These are phyloP conservation scores for Tipula helvola DNA, from an alignment of 2,888 invertebrate species.

Conservation along the genomic window DNA sequence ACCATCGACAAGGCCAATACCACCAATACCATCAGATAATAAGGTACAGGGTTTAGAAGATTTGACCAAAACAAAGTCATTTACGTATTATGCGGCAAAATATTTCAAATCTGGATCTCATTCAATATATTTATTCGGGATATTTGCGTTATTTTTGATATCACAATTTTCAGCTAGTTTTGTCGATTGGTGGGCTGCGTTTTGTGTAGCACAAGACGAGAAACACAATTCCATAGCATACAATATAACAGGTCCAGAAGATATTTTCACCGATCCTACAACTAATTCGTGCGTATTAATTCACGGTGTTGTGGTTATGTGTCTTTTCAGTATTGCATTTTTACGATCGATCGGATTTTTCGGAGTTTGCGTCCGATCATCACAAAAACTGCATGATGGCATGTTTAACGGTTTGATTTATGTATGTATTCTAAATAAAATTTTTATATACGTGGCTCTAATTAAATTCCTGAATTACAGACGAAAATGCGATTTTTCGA, in stretches of 20 bases:
- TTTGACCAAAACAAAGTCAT: neutral
- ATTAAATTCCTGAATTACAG: neutral
- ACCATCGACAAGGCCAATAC: constrained; percentile 14
- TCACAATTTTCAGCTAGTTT: constrained; percentile 47
- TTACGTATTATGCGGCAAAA: constrained; percentile 16
- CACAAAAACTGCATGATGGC: constrained; percentile 60
- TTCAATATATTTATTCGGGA: constrained; percentile 31
- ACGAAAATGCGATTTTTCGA: constrained; percentile 77
- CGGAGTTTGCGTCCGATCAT: constrained; percentile 47
- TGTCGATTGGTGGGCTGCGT: constrained; percentile 58
- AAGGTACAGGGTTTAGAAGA: neutral
- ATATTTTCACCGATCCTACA: constrained; percentile 10
- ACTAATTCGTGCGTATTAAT: constrained; percentile 44
- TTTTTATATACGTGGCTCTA: neutral
- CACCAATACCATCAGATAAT: neutral
- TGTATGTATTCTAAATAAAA: constrained; percentile 23
- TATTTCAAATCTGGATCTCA: constrained; percentile 44
- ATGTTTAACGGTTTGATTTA: constrained; percentile 52
- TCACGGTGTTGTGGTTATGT: constrained; percentile 42
- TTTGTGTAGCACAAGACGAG: constrained; percentile 34
- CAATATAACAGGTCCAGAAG: neutral
- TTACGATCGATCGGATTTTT: constrained; percentile 53
- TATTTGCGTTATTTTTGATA: constrained; percentile 39
- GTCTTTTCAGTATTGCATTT: constrained; percentile 47
- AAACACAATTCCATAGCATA: neutral